Conservation (phyloP, 64 coral and sea anemone species). For the Porites lutea region DNA sequence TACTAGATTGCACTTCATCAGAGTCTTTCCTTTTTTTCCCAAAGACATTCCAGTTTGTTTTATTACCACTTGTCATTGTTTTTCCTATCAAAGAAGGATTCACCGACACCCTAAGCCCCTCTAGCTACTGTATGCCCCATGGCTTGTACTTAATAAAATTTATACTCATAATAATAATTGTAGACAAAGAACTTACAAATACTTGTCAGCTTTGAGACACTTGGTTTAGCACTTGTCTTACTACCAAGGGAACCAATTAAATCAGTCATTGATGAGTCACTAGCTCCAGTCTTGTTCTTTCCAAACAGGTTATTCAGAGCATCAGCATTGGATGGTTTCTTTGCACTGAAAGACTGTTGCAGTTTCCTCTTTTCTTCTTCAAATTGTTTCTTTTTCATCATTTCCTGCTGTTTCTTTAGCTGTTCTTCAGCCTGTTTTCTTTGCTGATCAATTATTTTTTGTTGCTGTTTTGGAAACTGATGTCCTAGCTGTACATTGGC, state of each 20-base stretch:
- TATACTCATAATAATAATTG: too few relatives aligned
- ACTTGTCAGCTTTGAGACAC: background rate
- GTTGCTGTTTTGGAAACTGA: slow-evolving; percentile 63
- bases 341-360: slow-evolving; percentile 39
- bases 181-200: slow-evolving; percentile 10
- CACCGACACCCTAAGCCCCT: too few relatives aligned
- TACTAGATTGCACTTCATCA: too few relatives aligned
- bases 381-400: slow-evolving; percentile 60
- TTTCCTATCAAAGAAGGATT: too few relatives aligned
- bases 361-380: slow-evolving; percentile 51
- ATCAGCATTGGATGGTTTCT: slow-evolving; percentile 4
- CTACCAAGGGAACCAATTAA: slow-evolving; percentile 40
- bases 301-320: slow-evolving; percentile 45
- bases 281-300: slow-evolving; percentile 3
- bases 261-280: slow-evolving; percentile 5
- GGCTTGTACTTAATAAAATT: too few relatives aligned
- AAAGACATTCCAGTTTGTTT: too few relatives aligned
- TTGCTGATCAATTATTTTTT: slow-evolving; percentile 64
- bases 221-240: background rate
- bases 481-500: slow-evolving; percentile 45
- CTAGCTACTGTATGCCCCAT: too few relatives aligned
- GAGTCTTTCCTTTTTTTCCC: too few relatives aligned
- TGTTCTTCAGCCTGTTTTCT: slow-evolving; percentile 49
- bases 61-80: too few relatives aligned
- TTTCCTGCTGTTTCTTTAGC: slow-evolving; percentile 47